Percentiles rank a stretch among this genome's conserved stretches.
phyloP scores from a whole-genome alignment of 53 echinoderm and acorn worm genomes.

The Glandiceps talaboti region DNA sequence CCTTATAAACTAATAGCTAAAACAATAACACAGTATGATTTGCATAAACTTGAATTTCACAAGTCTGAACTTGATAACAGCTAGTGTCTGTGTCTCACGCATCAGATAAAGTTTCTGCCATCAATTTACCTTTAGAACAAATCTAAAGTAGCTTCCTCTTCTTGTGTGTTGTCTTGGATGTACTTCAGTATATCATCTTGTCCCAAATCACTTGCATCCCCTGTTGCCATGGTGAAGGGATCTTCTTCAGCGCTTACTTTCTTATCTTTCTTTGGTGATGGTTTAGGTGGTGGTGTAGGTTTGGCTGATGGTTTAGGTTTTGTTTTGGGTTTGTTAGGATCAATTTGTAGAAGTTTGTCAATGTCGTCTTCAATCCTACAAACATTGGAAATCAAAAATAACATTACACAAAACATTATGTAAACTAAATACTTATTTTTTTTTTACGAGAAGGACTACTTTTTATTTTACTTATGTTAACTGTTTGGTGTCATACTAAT shows the following conservation, averaged over 20 bases:
- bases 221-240: not conserved
- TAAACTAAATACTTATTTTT: too few relatives aligned
- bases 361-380: slow-evolving; percentile 77
- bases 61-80: too few relatives aligned
- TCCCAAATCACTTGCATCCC: slow-evolving; percentile 16
- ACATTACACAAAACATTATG: not conserved
- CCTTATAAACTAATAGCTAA: too few relatives aligned
- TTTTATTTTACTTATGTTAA: too few relatives aligned
- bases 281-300: slow-evolving; percentile 11
- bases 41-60: too few relatives aligned
- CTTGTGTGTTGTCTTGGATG: slow-evolving; percentile 52
- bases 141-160: slow-evolving; percentile 42
- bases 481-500: too few relatives aligned
- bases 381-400: not conserved
- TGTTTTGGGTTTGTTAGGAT: slow-evolving; percentile 33
- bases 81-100: too few relatives aligned
- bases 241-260: not conserved
- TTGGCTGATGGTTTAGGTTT: not conserved
- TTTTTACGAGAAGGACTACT: too few relatives aligned
- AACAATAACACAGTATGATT: too few relatives aligned
- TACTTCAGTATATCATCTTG: slow-evolving; percentile 83
- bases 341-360: slow-evolving; percentile 45
- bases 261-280: slow-evolving; percentile 6
- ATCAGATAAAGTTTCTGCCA: too few relatives aligned
- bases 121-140: too few relatives aligned